Base-by-base conservation (phyloP, 2,888 invertebrate species). In the Xestia c-nigrum region DNA sequence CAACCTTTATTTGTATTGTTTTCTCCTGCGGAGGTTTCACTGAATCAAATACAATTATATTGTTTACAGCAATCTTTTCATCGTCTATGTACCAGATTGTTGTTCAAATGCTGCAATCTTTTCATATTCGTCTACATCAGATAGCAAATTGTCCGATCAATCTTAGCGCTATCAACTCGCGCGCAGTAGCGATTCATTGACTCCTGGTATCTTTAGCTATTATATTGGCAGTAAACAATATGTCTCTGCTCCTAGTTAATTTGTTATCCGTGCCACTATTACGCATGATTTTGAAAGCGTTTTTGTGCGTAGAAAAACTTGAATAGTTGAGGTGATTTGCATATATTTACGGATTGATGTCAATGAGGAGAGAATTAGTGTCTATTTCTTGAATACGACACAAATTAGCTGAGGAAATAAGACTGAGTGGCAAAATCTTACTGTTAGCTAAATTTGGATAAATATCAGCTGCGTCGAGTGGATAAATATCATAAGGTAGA, bases 191-290 rank as follows among this genome's bases (percentile, higher is more conserved):
- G 83, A 78, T 83, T 59, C 79, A 63, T 83, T 83, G 74, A 78
- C 83, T 85, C 47, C 10, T 31, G 46, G 84, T 84, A 84, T 86
- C 47, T 86, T 86, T 84, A 83, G 83, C 67, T 5, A 24, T n/a
- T 76, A 46, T 38, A 70, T 69, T 57, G 79, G 72, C 69, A 66
- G 71, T 72, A 57, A 72, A 83, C 65, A 69, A 65, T 38, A 59
- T 50, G 50, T 57, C 50, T 47, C 21, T 14, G n/a, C 61, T 40
- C 65, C 24, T n/a, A 38, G 74, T 63, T 40, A 47, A 40, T 65
- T 63, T 63, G 31, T 52, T 57, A n/a, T 6, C 31, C 47, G 47
- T 71, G 70, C 16, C 31, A 52, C 5, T 63, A 52, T 57, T 85
- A 76, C 76, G 82, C 72, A 61, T 46, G 12, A 85, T 69, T 65